These are phyloP conservation scores for Sciurus niger DNA, from an alignment of 2,113 vertebrate genomes.

Conservation along the genomic window DNA sequence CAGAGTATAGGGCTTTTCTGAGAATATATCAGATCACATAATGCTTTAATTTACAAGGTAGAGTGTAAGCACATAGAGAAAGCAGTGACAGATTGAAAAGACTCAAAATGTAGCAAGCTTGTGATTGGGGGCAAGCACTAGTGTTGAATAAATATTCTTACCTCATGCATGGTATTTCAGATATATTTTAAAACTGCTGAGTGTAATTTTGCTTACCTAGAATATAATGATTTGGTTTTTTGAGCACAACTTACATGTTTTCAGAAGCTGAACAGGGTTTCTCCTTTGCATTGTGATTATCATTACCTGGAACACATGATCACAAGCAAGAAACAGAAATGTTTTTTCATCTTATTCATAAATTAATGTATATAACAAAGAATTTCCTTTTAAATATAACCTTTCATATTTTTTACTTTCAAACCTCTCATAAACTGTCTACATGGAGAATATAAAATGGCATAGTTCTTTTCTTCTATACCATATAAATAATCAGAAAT, in stretches of 20 bases:
- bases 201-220: conserved; percentile 6
- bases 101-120: neutral
- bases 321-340: neutral
- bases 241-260: conserved; percentile 10
- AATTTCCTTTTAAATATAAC: neutral
- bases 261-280: neutral
- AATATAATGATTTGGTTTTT: neutral
- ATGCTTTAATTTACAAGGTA: conserved; percentile 5
- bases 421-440: neutral
- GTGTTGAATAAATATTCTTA: conserved; percentile 33
- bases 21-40: neutral
- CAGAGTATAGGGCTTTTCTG: neutral
- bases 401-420: conserved; percentile 19
- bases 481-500: neutral
- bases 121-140: neutral
- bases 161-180: neutral
- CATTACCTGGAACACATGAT: conserved; percentile 24
- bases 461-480: neutral
- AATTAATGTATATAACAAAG: conserved; percentile 15
- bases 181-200: neutral
- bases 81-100: neutral
- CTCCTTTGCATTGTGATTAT: conserved; percentile 33
- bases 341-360: neutral
- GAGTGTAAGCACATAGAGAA: neutral
- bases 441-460: neutral